Base-by-base conservation (phyloP, 2,113 vertebrate genomes). In the Ciconia maguari region DNA sequence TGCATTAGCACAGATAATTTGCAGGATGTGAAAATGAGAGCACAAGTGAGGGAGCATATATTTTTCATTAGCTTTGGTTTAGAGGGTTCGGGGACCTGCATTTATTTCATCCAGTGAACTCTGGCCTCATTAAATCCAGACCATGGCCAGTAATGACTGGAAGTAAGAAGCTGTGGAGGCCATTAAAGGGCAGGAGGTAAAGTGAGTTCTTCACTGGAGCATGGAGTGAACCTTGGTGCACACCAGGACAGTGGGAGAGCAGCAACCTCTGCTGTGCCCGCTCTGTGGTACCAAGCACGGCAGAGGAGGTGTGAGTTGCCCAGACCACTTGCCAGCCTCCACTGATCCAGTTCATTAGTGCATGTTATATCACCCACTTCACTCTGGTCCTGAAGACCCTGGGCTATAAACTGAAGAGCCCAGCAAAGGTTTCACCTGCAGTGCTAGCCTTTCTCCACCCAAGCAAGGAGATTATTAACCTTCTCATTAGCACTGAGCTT, bases 11-110 rank as follows among this genome's bases (percentile, higher is more conserved):
- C 95, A 93, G 96, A 94, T 96, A 95, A 98, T 98, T 97, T 97
- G 88, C 92, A 97, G 91, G 78, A 95, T 97, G 96, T 83, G 95
- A 96, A 97, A 97, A 97, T 90, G 94, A 96, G 96, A 95, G 91
- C 85, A 62, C 82, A 94, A 95, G 91, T 81, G 93, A 95, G 94
- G 93, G 94, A 94, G 89, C 95, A 98, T 96, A 88, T 96, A 98
- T 97, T 98, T 97, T 98, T 98, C 95, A 97, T 98, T 96, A 98
- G 89, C 94, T 97, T 97, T 96, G 92, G 92, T 95, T 97, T 94
- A 94, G 85, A 97, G 52, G 62, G 95, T 96, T 94, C 7, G 3
- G 91, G 85, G 74, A 96, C 77, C 94, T 85, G 90, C 93, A 92
- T 97, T 97, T 90, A 95, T 97, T 97, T 94, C 87, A 87, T 94